Base-by-base conservation (phyloP, 2,888 invertebrate species). In the Drosophila cognata region DNA sequence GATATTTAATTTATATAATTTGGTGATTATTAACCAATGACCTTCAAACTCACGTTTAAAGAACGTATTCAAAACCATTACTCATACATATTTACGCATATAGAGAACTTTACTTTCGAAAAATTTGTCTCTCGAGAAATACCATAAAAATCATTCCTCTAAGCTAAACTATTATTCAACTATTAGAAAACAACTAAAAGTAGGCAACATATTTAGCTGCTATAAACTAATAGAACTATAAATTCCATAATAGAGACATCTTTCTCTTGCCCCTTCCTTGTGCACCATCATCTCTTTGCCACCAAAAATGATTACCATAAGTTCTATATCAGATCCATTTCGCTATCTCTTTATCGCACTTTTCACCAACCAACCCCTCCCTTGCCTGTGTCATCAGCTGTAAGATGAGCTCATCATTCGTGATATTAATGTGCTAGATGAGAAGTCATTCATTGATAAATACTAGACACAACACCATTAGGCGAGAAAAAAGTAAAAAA, bases 401-500 rank as follows among this genome's bases (percentile, higher is more conserved):
- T 52, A 53, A 77, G 55, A 65, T 71, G 75, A 79, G 43, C 61
- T 75, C 67, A 74, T 68, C 35, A 43, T 61, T 25, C 29, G 29
- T 4, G 11, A 61, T 55, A 67, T 70, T 63, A 60, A 56, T 64
- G 60, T 10, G 35, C 41, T 31, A 50, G 41, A 41, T 53, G 53
- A 21, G 38, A 35, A 52, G 13, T 18, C 62, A 52, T 71, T 79
- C 78, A 78, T 75, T 75, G 60, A 74, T 78, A 63, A 63, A 69
- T 63, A 63, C 36, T 25, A 38, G 8, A 13, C 4, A 28, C 11
- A 16, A 7, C 50, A 25, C 13, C 46, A 71, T 71, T 62, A 60
- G 59, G 29, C 52, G n/a, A 38, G 57, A 38, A 41, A 57, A 76
- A 43, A 36, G 2, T 21, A 29, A 64, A 31, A 33, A 48, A 50